Evolutionary conservation across 2,113 vertebrate species (phyloP).

Genomic region (Lycaon pictus): DNA sequence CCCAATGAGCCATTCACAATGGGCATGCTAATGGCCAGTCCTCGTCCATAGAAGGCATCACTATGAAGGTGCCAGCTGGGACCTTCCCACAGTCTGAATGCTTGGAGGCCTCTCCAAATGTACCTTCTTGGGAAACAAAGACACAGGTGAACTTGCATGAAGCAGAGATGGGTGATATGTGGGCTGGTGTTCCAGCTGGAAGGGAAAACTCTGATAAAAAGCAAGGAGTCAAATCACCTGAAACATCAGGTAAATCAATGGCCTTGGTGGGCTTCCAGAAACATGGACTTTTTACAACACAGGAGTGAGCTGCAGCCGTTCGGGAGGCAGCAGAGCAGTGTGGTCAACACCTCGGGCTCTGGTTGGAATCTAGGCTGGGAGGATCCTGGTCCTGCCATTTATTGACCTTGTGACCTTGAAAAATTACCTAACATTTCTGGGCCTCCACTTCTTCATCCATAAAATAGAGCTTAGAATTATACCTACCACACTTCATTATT

Average conservation of each 20-base stretch:
- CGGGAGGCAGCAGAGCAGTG: fast-evolving
- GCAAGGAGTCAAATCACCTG: background rate
- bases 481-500: fast-evolving
- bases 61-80: fast-evolving
- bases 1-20: fast-evolving
- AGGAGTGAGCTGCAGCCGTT: background rate
- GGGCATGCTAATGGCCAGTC: fast-evolving
- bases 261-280: fast-evolving
- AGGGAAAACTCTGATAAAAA: background rate
- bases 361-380: background rate
- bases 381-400: fast-evolving
- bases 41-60: background rate
- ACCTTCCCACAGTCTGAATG: background rate
- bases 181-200: background rate
- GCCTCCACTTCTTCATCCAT: background rate
- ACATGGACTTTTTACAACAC: fast-evolving
- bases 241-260: too few relatives aligned
- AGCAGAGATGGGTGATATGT: fast-evolving
- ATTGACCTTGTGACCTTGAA: background rate
- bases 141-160: background rate
- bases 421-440: fast-evolving
- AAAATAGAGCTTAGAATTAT: fast-evolving
- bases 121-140: background rate
- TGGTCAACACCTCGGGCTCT: fast-evolving
- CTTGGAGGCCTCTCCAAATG: background rate